Conservation (phyloP, 2,888 invertebrate genomes). For the Lysandra bellargus region DNA sequence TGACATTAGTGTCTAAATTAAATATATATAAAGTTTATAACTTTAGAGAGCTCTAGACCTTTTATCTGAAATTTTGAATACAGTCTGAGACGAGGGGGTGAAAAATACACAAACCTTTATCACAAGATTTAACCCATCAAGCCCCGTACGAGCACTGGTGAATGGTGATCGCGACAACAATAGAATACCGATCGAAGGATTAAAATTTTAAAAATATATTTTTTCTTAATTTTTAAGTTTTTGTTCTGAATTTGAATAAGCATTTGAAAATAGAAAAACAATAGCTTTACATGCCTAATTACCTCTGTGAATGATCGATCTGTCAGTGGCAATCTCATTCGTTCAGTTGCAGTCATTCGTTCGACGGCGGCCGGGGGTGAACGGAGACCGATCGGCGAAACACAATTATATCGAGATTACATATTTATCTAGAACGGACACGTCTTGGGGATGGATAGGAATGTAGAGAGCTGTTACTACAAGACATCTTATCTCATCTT, state of each 20-base stretch:
- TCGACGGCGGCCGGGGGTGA: slow-evolving; percentile 56
- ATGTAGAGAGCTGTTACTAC: slow-evolving; percentile 44
- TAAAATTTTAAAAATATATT: background rate
- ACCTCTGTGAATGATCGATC: slow-evolving; percentile 26
- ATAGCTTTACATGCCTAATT: slow-evolving; percentile 18
- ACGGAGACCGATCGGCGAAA: slow-evolving; percentile 65
- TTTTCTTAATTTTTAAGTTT: background rate
- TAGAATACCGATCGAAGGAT: too few species aligned
- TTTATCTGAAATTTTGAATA: too few species aligned
- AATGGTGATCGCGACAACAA: too few species aligned
- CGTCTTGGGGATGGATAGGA: slow-evolving; percentile 59
- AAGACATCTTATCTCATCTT: too few species aligned
- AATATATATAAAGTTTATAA: too few species aligned
- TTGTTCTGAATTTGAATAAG: background rate
- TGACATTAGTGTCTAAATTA: too few species aligned
- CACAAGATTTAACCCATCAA: too few species aligned
- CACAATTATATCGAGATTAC: slow-evolving; percentile 78
- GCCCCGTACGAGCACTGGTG: too few species aligned
- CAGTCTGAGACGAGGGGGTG: too few species aligned
- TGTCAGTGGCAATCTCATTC: slow-evolving; percentile 32
- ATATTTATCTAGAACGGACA: slow-evolving; percentile 73
- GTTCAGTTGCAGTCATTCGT: slow-evolving; percentile 43
- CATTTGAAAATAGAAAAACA: slow-evolving; percentile 11
- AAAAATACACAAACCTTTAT: too few species aligned
- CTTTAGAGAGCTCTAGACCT: too few species aligned